These are phyloP conservation scores for Dinoponera quadriceps DNA, from an alignment of 1,140 invertebrate species.

Conservation along the genomic window DNA sequence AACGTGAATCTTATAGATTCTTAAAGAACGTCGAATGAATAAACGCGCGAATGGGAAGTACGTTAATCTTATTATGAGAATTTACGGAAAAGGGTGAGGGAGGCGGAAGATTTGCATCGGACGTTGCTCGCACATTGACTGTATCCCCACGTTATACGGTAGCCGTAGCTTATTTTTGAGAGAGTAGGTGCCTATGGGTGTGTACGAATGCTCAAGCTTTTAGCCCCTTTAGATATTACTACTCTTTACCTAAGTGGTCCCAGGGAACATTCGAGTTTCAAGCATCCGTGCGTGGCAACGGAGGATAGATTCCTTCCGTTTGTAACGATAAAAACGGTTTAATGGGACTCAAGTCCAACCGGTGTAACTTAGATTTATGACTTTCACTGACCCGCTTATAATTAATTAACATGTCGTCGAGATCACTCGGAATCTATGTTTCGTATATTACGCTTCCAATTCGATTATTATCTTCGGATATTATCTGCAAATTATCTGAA, in stretches of 20 bases:
- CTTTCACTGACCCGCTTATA: neutral
- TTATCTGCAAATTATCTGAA: neutral
- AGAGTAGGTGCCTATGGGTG: conserved; percentile 14
- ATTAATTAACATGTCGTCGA: conserved; percentile 1
- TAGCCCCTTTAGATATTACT: conserved; percentile 51
- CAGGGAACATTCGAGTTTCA: conserved; percentile 30
- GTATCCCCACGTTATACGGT: conserved; percentile 19
- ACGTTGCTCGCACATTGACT: conserved; percentile 17
- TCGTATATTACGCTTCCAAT: neutral
- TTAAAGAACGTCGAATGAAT: conserved; percentile 12
- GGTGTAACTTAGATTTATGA: neutral
- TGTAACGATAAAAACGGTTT: conserved; percentile 17
- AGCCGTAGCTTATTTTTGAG: conserved; percentile 50
- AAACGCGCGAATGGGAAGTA: neutral
- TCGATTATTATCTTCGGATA: too few relatives aligned
- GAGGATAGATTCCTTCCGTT: conserved; percentile 46
- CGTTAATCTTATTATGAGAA: conserved; percentile 24
- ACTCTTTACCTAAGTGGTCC: conserved; percentile 47
- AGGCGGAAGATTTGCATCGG: conserved; percentile 47
- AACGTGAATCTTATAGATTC: neutral
- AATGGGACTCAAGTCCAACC: neutral
- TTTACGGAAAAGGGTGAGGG: conserved; percentile 33
- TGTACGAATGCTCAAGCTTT: conserved; percentile 27
- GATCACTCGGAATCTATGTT: neutral
- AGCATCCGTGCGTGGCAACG: neutral